phyloP scores from a whole-genome alignment of 2,797 vertebrate genomes.

The Hirundo rustica region DNA sequence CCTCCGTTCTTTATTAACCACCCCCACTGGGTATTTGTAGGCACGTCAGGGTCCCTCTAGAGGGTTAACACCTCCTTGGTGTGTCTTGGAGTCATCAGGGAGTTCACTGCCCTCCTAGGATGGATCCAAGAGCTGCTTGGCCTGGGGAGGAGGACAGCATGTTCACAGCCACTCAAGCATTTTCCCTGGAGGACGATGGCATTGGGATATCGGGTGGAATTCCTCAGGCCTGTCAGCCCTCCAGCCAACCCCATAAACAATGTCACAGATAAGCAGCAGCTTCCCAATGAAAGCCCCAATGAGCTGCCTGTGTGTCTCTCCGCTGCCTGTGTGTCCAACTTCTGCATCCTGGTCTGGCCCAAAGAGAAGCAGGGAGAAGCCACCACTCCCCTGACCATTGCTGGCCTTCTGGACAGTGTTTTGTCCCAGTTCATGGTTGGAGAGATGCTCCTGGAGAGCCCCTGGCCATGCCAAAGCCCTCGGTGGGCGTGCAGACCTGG shows the following conservation, averaged over 20 bases:
- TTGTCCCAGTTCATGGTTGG: not conserved
- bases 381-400: not conserved
- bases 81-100: not conserved
- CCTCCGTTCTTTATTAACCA: not conserved
- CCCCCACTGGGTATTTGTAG: not conserved
- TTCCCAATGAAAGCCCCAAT: not conserved
- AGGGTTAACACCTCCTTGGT: conserved; percentile 39
- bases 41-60: not conserved
- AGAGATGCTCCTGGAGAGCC: not conserved
- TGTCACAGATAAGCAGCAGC: not conserved
- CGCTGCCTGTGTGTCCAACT: not conserved
- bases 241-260: not conserved
- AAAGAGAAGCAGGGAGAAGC: not conserved
- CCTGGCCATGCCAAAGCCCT: not conserved
- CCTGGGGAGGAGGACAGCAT: not conserved
- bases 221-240: conserved; percentile 19
- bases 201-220: conserved; percentile 16
- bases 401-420: not conserved
- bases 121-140: not conserved
- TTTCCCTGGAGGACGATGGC: conserved; percentile 22
- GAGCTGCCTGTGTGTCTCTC: not conserved
- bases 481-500: not conserved
- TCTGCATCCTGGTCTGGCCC: not conserved
- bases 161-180: not conserved
- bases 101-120: conserved; percentile 8